Conservation (phyloP, 2,888 invertebrate species). For the Drosophila longiperda region DNA sequence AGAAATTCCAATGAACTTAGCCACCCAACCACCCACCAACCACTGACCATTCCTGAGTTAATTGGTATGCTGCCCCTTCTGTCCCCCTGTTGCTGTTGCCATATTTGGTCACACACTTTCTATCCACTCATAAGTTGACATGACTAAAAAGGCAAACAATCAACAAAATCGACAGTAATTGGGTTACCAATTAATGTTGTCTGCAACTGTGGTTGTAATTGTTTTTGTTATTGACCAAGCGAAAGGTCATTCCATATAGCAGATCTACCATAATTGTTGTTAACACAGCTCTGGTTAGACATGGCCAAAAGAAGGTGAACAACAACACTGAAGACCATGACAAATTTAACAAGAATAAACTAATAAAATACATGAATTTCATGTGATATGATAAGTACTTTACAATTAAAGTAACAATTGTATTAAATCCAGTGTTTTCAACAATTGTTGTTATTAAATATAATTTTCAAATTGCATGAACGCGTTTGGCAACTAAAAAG, state of each 20-base stretch:
- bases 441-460: not conserved
- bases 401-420: not conserved
- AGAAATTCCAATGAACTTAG: not conserved
- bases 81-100: conserved; percentile 21
- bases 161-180: conserved; percentile 32
- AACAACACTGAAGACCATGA: not conserved
- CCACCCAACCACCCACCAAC: conserved; percentile 2
- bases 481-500: no score
- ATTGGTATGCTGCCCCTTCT: conserved; percentile 11
- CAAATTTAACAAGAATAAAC: not conserved
- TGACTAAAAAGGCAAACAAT: conserved; percentile 13
- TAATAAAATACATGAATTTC: not conserved
- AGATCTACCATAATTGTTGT: not conserved
- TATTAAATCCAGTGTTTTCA: not conserved
- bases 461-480: no score
- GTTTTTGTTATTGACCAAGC: not conserved
- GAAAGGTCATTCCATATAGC: conserved; percentile 5
- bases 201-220: conserved; percentile 7
- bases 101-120: conserved; percentile 69
- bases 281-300: not conserved
- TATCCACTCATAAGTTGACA: conserved; percentile 62
- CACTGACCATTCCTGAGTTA: conserved; percentile 20
- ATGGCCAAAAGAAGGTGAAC: not conserved
- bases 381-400: not conserved
- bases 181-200: conserved; percentile 49